phyloP scores from a whole-genome alignment of 2,888 invertebrate genomes.

The Eupelmus urozonus region DNA sequence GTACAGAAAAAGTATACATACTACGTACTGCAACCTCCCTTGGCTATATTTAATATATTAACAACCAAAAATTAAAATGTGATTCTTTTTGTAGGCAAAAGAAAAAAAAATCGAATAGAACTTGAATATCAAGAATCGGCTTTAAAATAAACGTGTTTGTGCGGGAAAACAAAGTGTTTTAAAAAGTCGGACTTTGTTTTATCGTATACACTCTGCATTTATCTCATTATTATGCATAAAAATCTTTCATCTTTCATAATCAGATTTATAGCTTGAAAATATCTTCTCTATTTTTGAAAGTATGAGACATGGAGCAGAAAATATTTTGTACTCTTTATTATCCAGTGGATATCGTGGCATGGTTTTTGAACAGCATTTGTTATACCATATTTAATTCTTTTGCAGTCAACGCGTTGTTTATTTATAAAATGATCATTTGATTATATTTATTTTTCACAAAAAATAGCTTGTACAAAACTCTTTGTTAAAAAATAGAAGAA shows the following conservation, averaged over 20 bases:
- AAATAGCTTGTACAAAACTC: constrained; percentile 4
- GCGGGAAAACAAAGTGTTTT: not conserved
- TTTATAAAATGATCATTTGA: constrained; percentile 14
- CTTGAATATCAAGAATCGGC: constrained; percentile 20
- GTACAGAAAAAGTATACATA: not conserved
- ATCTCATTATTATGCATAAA: constrained; percentile 22
- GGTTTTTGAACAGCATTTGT: constrained; percentile 21
- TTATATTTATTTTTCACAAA: constrained; percentile 9
- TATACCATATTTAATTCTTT: not conserved
- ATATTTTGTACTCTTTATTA: constrained; percentile 51
- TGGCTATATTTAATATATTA: constrained; percentile 16
- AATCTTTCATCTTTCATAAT: constrained; percentile 27
- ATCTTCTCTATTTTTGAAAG: constrained; percentile 24
- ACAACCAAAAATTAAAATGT: too few relatives aligned
- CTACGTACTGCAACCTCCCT: constrained; percentile 1
- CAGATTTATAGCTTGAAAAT: constrained; percentile 30
- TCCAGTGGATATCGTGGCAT: constrained; percentile 38
- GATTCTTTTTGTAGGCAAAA: too few relatives aligned
- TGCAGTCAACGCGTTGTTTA: constrained; percentile 9
- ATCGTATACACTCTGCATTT: constrained; percentile 30
- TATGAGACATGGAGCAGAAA: constrained; percentile 24
- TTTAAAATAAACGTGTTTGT: constrained; percentile 17
- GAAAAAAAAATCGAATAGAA: constrained; percentile 16
- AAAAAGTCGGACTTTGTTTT: not conserved
- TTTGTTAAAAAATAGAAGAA: constrained; percentile 36